phyloP scores from a whole-genome alignment of 1,140 invertebrate genomes.

The Phymorhynchus buccinoides region DNA sequence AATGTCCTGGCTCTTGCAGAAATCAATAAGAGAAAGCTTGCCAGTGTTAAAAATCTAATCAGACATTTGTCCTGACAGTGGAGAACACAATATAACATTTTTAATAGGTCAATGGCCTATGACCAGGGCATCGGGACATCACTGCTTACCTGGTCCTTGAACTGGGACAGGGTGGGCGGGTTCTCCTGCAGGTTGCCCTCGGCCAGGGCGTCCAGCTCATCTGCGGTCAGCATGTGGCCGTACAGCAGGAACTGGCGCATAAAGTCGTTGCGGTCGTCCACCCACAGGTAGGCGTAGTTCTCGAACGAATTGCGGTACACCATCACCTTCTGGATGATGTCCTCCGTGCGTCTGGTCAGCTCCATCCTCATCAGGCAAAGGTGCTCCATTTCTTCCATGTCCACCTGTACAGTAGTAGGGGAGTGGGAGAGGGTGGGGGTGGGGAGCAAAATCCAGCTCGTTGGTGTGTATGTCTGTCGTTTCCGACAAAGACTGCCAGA shows the following conservation, averaged over 20 bases:
- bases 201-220: slow-evolving; percentile 87
- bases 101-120: too few species aligned
- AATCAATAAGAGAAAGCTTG: too few species aligned
- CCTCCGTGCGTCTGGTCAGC: slow-evolving; percentile 71
- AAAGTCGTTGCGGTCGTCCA: slow-evolving; percentile 88
- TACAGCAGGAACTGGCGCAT: slow-evolving; percentile 93
- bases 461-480: too few species aligned
- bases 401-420: too few species aligned
- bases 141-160: slow-evolving; percentile 84
- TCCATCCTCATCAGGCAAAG: slow-evolving; percentile 70
- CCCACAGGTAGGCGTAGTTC: slow-evolving; percentile 85
- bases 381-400: slow-evolving; percentile 72
- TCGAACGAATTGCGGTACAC: slow-evolving; percentile 72
- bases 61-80: too few species aligned
- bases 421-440: too few species aligned
- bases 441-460: too few species aligned
- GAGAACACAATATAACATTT: too few species aligned
- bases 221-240: slow-evolving; percentile 85
- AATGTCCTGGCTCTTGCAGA: too few species aligned
- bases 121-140: not conserved
- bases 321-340: slow-evolving; percentile 70
- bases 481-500: too few species aligned
- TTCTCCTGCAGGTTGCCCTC: slow-evolving; percentile 73
- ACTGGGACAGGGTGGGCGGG: slow-evolving; percentile 89
- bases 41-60: too few species aligned